Base-by-base conservation (phyloP, 2,888 invertebrate genomes). In the Acleris sparsana region DNA sequence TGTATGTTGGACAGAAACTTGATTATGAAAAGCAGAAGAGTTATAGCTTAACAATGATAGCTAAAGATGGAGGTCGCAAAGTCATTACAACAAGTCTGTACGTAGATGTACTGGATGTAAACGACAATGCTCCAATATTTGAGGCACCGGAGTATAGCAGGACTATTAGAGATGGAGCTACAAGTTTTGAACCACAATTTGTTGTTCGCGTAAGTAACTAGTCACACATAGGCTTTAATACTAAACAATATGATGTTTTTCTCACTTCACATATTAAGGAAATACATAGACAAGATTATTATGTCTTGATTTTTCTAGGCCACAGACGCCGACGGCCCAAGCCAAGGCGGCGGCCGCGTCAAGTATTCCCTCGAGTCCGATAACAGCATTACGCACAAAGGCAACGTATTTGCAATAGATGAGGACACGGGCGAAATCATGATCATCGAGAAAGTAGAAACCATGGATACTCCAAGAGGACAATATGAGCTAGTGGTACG, bases 21-120 rank as follows among this genome's bases (percentile, higher is more conserved):
- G 97, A 98, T 80, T 96, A 96, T 77, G 97, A 98, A 80, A 94
- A 93, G 13, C 96, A 97, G 73, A 96, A 95, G 73, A 95, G 95
- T 66, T 97, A 96, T 72, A 96, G 96, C 66, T 84, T 97, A 64
- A 96, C 96, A 0, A 93, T 97, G 61, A 96, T 96, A 70, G 97
- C 97, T 0, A 94, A 93, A 70, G 97, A 98, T 79, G 97, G 97
- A 0, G 97, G 97, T 0, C 96, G 96, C 0, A 94, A 94, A 72
- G 93, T 95, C 16, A 94, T 95, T 0, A 94, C 95, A 33, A 94
- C 95, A 0, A 96, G 96, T 82, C 88, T 97, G 46, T 94, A 95
- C 58, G 93, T 97, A 16, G 95, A 96, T 71, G 92, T 97, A 0
- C 79, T 94, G 5, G 97, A 97, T 76, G 94, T 96, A 0, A 97